Evolutionary conservation across 2,113 vertebrate genomes (phyloP).

Genomic region (Chionomys nivalis): DNA sequence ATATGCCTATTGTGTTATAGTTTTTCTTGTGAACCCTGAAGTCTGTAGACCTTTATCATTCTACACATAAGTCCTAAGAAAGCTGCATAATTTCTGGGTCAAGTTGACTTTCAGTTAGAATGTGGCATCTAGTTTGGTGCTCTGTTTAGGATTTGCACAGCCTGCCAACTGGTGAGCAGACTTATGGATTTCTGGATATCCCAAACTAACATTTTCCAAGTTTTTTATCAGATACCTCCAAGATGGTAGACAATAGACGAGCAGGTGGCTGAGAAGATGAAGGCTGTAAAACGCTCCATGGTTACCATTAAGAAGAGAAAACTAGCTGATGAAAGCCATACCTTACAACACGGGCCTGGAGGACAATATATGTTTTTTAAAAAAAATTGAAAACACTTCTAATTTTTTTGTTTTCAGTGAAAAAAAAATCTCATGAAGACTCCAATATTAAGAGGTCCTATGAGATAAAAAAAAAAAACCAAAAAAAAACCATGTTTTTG

Average conservation of each 20-base stretch:
- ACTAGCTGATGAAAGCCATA: constrained; percentile 25
- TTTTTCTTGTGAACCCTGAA: neutral
- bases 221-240: neutral
- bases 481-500: constrained; percentile 17
- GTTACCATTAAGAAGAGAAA: neutral
- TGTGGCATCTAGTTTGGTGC: neutral
- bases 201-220: neutral
- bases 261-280: neutral
- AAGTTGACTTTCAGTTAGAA: neutral
- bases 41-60: neutral
- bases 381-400: constrained; percentile 31
- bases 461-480: neutral
- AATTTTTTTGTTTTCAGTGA: neutral
- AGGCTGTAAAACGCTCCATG: neutral
- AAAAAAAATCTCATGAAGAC: constrained; percentile 56
- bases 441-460: neutral
- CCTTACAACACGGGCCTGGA: neutral
- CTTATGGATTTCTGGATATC: neutral
- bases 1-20: neutral
- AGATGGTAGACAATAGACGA: neutral
- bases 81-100: neutral
- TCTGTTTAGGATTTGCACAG: neutral
- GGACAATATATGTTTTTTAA: neutral
- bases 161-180: neutral
- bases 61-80: neutral